phyloP scores from a whole-genome alignment of 2,797 vertebrate genomes.

The Ptychobarbus kaznakovi region DNA sequence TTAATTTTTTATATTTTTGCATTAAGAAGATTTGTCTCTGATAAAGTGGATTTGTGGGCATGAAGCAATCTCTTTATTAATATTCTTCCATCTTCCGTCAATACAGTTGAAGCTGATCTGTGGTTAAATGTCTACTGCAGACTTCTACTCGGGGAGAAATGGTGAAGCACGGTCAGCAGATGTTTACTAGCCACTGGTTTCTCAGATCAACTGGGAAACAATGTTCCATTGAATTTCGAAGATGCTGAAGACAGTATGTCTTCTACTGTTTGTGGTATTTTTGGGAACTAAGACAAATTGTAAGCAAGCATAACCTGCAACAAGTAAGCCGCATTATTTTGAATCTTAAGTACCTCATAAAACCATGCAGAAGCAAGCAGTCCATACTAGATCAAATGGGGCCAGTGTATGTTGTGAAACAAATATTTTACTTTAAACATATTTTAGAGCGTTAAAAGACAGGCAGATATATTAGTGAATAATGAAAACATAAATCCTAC shows the following conservation, averaged over 20 bases:
- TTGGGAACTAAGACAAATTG: neutral
- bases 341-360: neutral
- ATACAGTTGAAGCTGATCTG: neutral
- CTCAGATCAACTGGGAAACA: neutral
- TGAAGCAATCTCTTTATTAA: neutral
- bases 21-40: neutral
- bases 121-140: neutral
- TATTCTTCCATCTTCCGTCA: neutral
- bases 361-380: neutral
- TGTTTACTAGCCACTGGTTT: constrained; percentile 1
- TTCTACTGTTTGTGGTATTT: neutral
- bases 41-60: neutral
- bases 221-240: neutral
- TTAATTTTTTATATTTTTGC: neutral
- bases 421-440: constrained; percentile 24
- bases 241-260: neutral
- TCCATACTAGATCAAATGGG: neutral
- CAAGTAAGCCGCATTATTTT: neutral
- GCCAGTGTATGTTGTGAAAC: neutral
- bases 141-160: neutral
- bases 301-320: neutral
- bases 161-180: neutral
- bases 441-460: constrained; percentile 47
- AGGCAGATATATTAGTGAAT: constrained; percentile 24
- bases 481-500: constrained; percentile 20